phyloP scores from a whole-genome alignment of 1,140 invertebrate species.

The Elysia chlorotica region DNA sequence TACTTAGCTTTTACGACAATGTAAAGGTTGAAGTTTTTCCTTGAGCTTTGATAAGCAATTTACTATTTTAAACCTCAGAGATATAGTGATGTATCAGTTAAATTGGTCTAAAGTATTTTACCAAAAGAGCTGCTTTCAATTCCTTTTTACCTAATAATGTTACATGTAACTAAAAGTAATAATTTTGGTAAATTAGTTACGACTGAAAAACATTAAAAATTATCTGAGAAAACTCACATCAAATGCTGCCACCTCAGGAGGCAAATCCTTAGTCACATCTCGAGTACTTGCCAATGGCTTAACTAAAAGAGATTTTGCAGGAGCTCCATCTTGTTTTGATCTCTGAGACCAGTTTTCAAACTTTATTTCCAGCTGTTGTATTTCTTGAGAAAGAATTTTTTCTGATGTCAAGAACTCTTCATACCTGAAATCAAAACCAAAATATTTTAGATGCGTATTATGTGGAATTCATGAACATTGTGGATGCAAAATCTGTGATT shows the following conservation, averaged over 20 bases:
- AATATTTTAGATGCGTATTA: no score
- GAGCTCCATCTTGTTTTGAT: background rate
- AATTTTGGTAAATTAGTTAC: background rate
- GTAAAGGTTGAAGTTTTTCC: no score
- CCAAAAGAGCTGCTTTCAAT: no score
- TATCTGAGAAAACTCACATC: slow-evolving; percentile 44
- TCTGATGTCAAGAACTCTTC: slow-evolving; percentile 57
- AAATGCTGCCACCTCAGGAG: slow-evolving; percentile 58
- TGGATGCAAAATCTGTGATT: no score
- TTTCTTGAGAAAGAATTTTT: slow-evolving; percentile 45
- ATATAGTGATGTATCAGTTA: background rate
- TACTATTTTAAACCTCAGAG: background rate
- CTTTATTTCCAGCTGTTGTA: slow-evolving; percentile 54
- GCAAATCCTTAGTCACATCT: slow-evolving; percentile 55
- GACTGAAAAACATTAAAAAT: background rate
- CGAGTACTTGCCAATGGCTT: slow-evolving; percentile 38
- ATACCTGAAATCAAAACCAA: slow-evolving; percentile 44
- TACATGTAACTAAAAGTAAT: no score
- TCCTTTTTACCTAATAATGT: no score
- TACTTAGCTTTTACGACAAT: no score
- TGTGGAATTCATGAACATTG: no score
- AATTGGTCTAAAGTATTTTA: no score
- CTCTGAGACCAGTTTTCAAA: slow-evolving; percentile 56
- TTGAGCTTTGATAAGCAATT: no score
- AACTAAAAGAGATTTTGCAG: slow-evolving; percentile 9